Conservation (phyloP, 2,888 invertebrate genomes). For the Phalangium opilio region DNA sequence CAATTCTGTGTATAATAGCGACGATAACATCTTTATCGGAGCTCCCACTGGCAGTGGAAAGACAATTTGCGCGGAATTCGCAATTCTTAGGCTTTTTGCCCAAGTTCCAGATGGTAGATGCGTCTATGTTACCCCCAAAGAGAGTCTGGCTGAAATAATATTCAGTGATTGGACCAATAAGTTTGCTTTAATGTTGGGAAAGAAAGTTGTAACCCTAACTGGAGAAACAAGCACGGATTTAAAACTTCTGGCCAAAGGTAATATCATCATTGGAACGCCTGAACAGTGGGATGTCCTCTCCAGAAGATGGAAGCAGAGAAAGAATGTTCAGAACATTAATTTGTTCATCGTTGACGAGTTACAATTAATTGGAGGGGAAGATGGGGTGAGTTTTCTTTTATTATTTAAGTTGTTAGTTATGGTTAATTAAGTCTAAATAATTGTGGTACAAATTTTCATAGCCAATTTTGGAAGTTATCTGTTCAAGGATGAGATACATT, state of each 20-base stretch:
- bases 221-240: constrained; percentile 96
- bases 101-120: constrained; percentile 51
- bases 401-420: background rate
- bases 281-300: constrained; percentile 99
- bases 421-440: background rate
- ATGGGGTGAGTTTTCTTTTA: constrained; percentile 30
- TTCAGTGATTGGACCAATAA: constrained; percentile 84
- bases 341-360: constrained; percentile 93
- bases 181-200: constrained; percentile 54
- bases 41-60: constrained; percentile 78
- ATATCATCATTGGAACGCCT: constrained; percentile 90
- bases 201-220: constrained; percentile 68
- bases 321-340: constrained; percentile 92
- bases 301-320: constrained; percentile 94
- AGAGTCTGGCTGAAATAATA: constrained; percentile 67
- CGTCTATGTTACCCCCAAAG: constrained; percentile 85
- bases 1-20: constrained; percentile 93
- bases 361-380: constrained; percentile 46
- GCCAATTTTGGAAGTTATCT: constrained; percentile 81
- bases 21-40: constrained; percentile 93
- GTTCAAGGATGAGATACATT: constrained; percentile 82
- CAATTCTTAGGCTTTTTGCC: constrained; percentile 69
- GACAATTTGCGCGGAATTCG: constrained; percentile 90
- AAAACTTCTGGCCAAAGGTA: constrained; percentile 62
- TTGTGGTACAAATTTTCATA: too few species aligned